Conservation (phyloP, 2,888 invertebrate genomes). For the Oscheius sp. region DNA sequence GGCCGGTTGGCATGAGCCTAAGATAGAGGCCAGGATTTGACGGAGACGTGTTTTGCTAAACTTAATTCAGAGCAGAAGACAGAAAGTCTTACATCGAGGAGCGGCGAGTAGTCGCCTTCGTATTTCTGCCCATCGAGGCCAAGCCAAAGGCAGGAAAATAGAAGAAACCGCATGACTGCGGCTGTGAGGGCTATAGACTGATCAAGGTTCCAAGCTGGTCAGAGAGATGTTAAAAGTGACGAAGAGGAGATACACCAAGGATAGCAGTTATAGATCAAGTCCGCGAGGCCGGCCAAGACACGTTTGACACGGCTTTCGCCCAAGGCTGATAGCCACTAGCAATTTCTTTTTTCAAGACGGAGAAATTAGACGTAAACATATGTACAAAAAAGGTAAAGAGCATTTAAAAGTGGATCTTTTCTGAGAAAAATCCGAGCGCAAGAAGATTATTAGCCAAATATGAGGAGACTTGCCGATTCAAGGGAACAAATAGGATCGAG, state of each 20-base stretch:
- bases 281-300: slow-evolving; percentile 24
- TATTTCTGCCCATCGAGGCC: slow-evolving; percentile 23
- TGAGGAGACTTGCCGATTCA: too few relatives aligned
- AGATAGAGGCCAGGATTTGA: slow-evolving; percentile 71
- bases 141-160: background rate
- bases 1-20: slow-evolving; percentile 72
- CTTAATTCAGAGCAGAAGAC: background rate
- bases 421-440: too few relatives aligned
- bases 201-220: too few relatives aligned
- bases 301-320: slow-evolving; percentile 35
- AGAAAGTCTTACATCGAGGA: slow-evolving; percentile 52
- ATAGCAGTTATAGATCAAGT: slow-evolving; percentile 37
- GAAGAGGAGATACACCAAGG: slow-evolving; percentile 18
- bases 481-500: too few relatives aligned
- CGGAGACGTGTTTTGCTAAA: slow-evolving; percentile 71
- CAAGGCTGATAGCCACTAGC: slow-evolving; percentile 7
- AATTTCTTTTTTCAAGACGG: too few relatives aligned
- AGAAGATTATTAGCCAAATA: too few relatives aligned
- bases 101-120: slow-evolving; percentile 55
- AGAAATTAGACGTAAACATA: too few relatives aligned
- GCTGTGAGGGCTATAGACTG: too few relatives aligned
- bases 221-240: background rate
- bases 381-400: background rate
- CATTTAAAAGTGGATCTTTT: background rate
- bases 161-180: slow-evolving; percentile 3